These are phyloP conservation scores for Archilochus colubris DNA, from an alignment of 2,113 vertebrate species.

Conservation along the genomic window DNA sequence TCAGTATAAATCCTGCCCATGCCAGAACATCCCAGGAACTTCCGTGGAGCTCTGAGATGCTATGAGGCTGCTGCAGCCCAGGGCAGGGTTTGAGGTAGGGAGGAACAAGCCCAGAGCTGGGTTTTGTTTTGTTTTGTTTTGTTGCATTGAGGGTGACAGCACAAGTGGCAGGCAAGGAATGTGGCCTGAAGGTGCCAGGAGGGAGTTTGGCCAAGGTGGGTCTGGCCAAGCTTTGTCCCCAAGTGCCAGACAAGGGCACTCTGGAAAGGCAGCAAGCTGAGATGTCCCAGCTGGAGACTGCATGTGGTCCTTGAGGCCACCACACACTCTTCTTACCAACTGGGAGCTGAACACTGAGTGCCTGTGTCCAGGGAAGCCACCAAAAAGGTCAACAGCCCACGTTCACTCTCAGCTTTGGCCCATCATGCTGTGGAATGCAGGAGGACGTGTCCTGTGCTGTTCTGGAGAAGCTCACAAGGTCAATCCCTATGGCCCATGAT, in stretches of 20 bases:
- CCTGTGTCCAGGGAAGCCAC: accelerated
- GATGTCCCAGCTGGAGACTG: not conserved
- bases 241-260: not conserved
- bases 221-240: not conserved
- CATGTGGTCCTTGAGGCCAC: accelerated
- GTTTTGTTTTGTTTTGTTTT: not conserved
- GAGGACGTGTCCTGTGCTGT: not conserved
- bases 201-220: not conserved
- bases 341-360: not conserved
- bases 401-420: not conserved
- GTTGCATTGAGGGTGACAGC: not conserved
- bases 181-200: not conserved
- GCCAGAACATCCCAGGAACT: not conserved
- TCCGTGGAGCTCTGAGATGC: not conserved
- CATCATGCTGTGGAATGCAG: not conserved
- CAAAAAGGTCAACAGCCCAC: not conserved
- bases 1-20: not conserved
- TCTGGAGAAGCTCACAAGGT: not conserved
- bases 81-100: not conserved
- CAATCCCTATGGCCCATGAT: not conserved
- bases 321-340: not conserved
- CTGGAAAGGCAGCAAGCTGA: not conserved
- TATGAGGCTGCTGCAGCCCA: not conserved
- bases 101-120: not conserved
- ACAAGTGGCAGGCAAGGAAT: accelerated